These are phyloP conservation scores for Epinotia demarniana DNA, from an alignment of 2,888 invertebrate species.

Conservation along the genomic window DNA sequence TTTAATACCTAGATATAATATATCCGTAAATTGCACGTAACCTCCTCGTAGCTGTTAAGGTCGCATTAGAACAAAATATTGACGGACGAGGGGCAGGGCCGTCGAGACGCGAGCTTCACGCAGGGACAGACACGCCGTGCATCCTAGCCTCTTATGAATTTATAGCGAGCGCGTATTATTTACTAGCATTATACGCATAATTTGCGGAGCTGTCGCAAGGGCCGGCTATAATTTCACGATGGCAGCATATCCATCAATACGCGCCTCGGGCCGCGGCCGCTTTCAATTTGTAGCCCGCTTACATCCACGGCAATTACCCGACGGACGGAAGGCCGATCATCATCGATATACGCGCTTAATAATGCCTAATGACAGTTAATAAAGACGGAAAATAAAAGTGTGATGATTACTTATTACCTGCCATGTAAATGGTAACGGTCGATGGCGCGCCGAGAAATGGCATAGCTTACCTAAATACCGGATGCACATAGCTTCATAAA, in stretches of 20 bases:
- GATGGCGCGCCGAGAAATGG: conserved; percentile 47
- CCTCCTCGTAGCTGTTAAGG: background rate
- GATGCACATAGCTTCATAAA: conserved; percentile 32
- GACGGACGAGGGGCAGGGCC: conserved; percentile 14
- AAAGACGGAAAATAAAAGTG: conserved; percentile 82
- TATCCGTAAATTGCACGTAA: background rate
- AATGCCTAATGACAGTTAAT: conserved; percentile 84
- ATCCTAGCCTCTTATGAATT: conserved; percentile 72
- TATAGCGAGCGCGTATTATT: conserved; percentile 79
- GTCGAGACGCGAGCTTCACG: conserved; percentile 15
- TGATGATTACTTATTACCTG: conserved; percentile 76
- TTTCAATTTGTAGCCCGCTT: conserved; percentile 84
- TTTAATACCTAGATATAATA: background rate
- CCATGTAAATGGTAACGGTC: conserved; percentile 64
- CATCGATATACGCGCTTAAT: conserved; percentile 81
- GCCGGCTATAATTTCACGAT: conserved; percentile 81
- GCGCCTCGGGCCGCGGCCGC: conserved; percentile 79
- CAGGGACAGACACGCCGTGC: conserved; percentile 15
- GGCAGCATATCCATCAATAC: conserved; percentile 84
- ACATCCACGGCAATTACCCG: conserved; percentile 80
- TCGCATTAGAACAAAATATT: background rate
- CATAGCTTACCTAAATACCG: conserved; percentile 31
- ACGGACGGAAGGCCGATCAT: conserved; percentile 82
- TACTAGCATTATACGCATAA: conserved; percentile 84
- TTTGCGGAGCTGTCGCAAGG: conserved; percentile 84